Evolutionary conservation across 1,140 invertebrate species (phyloP).

Genomic region (Gryon sp.): DNA sequence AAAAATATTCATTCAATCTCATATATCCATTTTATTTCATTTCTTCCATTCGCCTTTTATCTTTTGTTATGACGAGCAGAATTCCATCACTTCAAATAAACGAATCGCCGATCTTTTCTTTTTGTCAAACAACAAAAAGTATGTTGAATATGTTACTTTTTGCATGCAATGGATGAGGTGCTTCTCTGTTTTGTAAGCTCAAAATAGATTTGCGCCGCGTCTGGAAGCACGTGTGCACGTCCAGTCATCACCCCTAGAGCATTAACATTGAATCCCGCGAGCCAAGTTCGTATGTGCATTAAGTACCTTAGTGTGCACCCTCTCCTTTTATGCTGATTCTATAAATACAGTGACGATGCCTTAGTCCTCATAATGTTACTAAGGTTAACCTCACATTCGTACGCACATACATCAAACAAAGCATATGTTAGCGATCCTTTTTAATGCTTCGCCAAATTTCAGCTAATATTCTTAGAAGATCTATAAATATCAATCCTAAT

Average conservation of each 20-base stretch:
- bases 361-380: conserved; percentile 36
- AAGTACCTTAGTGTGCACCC: conserved; percentile 55
- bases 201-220: conserved; percentile 53
- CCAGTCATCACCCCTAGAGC: conserved; percentile 56
- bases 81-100: neutral
- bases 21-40: no score
- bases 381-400: conserved; percentile 51
- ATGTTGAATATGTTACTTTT: conserved; percentile 33
- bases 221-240: conserved; percentile 49
- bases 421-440: conserved; percentile 25
- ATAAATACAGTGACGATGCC: conserved; percentile 53
- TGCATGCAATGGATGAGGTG: conserved; percentile 41
- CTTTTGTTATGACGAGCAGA: neutral
- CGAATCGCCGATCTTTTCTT: no score
- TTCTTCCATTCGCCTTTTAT: no score
- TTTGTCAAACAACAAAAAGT: conserved; percentile 32
- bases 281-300: conserved; percentile 29
- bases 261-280: conserved; percentile 28
- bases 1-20: neutral
- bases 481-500: conserved; percentile 18
- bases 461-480: conserved; percentile 8
- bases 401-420: conserved; percentile 43
- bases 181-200: conserved; percentile 27
- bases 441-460: conserved; percentile 3
- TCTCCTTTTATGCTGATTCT: conserved; percentile 52